These are phyloP conservation scores for Phalera bucephala DNA, from an alignment of 2,888 invertebrate species.

Conservation along the genomic window DNA sequence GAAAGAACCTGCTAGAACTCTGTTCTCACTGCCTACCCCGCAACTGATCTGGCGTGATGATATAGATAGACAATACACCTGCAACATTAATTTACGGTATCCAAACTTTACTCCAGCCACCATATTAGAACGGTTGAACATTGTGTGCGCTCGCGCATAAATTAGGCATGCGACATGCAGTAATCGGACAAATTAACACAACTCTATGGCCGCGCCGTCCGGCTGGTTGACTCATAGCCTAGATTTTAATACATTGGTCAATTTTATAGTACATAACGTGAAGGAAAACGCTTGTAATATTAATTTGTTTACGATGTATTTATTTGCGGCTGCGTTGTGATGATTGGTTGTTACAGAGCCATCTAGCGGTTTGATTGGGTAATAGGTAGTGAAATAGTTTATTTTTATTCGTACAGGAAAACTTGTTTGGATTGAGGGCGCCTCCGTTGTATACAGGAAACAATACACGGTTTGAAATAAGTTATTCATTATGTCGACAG, in stretches of 20 bases:
- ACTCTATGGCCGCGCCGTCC: conserved; percentile 42
- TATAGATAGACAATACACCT: too few species aligned
- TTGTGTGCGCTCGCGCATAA: conserved; percentile 37
- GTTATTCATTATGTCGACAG: too few species aligned
- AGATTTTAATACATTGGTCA: conserved; percentile 26
- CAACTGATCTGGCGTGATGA: too few species aligned
- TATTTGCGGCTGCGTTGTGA: not conserved
- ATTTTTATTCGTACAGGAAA: too few species aligned
- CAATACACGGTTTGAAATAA: too few species aligned
- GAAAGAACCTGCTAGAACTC: too few species aligned
- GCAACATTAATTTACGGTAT: not conserved
- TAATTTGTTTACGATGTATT: not conserved
- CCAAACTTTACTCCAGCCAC: conserved; percentile 7
- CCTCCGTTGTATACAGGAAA: too few species aligned
- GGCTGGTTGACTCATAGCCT: conserved; percentile 45
- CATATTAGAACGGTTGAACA: conserved; percentile 32
- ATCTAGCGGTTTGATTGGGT: conserved; percentile 13
- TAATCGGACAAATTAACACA: conserved; percentile 61
- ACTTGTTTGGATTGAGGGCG: too few species aligned
- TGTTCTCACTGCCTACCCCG: too few species aligned
- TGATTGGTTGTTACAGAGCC: conserved; percentile 13
- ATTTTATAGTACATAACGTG: conserved; percentile 18
- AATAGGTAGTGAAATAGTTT: too few species aligned
- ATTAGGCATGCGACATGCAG: conserved; percentile 27
- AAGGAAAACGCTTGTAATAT: conserved; percentile 20